Percentiles rank a stretch among this genome's conserved stretches.
These are phyloP conservation scores for Phalacrocorax brasilianus DNA, from an alignment of 2,113 vertebrate genomes.

Conservation along the genomic window DNA sequence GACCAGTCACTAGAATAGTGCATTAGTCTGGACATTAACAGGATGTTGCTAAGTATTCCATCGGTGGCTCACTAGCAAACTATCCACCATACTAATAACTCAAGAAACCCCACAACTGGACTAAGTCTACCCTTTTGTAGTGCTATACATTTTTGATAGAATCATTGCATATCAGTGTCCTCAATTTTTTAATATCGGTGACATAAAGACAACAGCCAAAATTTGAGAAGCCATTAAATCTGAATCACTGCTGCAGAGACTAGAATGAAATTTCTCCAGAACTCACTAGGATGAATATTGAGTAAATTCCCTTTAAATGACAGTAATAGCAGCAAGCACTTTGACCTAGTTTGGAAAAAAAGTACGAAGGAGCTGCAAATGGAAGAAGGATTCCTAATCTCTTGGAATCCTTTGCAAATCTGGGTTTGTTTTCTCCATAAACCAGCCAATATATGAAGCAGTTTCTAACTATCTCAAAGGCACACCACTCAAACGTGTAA, in stretches of 20 bases:
- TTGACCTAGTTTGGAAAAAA: not conserved
- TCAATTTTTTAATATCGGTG: not conserved
- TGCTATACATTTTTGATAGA: not conserved
- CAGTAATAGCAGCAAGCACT: not conserved
- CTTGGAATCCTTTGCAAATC: not conserved
- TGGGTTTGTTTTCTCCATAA: not conserved
- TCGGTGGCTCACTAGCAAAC: not conserved
- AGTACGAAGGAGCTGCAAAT: not conserved
- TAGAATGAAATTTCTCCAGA: not conserved
- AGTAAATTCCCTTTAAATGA: not conserved
- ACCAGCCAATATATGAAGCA: not conserved
- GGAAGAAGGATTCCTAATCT: not conserved
- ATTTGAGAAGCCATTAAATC: not conserved
- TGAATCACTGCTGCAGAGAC: not conserved
- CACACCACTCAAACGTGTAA: not conserved
- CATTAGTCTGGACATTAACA: not conserved
- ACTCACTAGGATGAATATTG: not conserved
- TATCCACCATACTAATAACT: not conserved
- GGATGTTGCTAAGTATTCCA: not conserved
- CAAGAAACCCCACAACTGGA: not conserved
- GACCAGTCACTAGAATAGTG: not conserved
- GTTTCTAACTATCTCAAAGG: not conserved
- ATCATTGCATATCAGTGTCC: not conserved
- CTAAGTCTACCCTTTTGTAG: not conserved
- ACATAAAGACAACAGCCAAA: not conserved